Evolutionary conservation across 2,113 vertebrate genomes (phyloP).

Genomic region (Murina feae): DNA sequence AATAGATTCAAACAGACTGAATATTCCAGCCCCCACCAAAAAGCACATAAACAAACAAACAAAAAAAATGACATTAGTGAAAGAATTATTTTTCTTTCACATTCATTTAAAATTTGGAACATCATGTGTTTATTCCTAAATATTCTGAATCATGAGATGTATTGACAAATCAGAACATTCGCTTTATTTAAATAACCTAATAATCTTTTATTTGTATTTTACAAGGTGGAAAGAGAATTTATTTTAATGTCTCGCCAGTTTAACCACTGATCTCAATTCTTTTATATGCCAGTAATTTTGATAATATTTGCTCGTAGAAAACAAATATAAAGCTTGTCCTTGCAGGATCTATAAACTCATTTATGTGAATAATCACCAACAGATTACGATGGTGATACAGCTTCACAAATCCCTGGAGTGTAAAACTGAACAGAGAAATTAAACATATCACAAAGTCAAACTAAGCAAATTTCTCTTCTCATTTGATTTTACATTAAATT

Average conservation of each 20-base stretch:
- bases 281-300: conserved; percentile 61
- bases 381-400: conserved; percentile 50
- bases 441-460: conserved; percentile 63
- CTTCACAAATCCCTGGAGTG: conserved; percentile 41
- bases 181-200: conserved; percentile 56
- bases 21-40: not conserved
- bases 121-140: not conserved
- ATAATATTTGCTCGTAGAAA: conserved; percentile 68
- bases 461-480: conserved; percentile 44
- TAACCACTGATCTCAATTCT: conserved; percentile 55
- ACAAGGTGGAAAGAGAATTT: conserved; percentile 55
- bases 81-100: not conserved
- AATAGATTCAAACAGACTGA: not conserved
- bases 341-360: conserved; percentile 64
- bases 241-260: conserved; percentile 58
- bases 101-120: conserved; percentile 26
- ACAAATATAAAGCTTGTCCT: conserved; percentile 65
- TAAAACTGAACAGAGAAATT: conserved; percentile 63
- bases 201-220: conserved; percentile 61
- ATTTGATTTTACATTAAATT: conserved; percentile 50
- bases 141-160: conserved; percentile 39
- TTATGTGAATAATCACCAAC: conserved; percentile 70
- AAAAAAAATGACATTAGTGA: not conserved
- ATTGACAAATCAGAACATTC: conserved; percentile 31
- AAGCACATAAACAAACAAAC: not conserved